phyloP scores from a whole-genome alignment of 2,797 vertebrate genomes.

The Heliangelus exortis region DNA sequence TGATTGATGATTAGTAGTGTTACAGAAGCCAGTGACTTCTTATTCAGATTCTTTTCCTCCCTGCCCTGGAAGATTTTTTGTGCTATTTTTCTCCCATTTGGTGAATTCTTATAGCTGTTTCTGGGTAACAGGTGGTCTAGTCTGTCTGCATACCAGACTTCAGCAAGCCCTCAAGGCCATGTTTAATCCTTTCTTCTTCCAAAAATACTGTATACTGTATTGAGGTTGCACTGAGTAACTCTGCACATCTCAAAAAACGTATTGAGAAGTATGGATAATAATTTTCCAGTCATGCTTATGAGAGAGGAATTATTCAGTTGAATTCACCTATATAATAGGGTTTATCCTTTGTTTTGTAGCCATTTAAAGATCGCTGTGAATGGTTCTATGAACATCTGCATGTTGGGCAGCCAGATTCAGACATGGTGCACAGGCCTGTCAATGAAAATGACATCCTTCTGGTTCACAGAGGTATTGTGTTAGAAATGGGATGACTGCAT shows the following conservation, averaged over 20 bases:
- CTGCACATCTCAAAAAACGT: not conserved
- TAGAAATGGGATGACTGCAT: not conserved
- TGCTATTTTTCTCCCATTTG: not conserved
- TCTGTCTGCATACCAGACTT: not conserved
- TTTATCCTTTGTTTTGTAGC: slow-evolving; percentile 76
- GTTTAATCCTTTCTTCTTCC: not conserved
- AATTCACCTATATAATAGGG: not conserved
- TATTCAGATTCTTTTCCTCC: not conserved
- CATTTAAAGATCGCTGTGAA: slow-evolving; percentile 97
- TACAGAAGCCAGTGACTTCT: not conserved
- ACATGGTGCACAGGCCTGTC: slow-evolving; percentile 98
- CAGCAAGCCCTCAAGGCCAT: not conserved
- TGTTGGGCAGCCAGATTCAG: slow-evolving; percentile 91
- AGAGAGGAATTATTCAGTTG: not conserved
- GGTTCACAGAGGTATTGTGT: slow-evolving; percentile 92
- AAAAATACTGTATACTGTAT: not conserved
- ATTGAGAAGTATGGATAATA: not conserved
- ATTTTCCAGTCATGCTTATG: not conserved
- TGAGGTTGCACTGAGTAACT: not conserved
- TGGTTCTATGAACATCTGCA: slow-evolving; percentile 99
- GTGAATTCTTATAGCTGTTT: not conserved
- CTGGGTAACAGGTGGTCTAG: not conserved
- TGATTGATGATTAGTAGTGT: not conserved
- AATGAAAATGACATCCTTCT: slow-evolving; percentile 96
- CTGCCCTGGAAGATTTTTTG: not conserved